Conservation (phyloP, 2,113 vertebrate species). For the Chauna torquata region DNA sequence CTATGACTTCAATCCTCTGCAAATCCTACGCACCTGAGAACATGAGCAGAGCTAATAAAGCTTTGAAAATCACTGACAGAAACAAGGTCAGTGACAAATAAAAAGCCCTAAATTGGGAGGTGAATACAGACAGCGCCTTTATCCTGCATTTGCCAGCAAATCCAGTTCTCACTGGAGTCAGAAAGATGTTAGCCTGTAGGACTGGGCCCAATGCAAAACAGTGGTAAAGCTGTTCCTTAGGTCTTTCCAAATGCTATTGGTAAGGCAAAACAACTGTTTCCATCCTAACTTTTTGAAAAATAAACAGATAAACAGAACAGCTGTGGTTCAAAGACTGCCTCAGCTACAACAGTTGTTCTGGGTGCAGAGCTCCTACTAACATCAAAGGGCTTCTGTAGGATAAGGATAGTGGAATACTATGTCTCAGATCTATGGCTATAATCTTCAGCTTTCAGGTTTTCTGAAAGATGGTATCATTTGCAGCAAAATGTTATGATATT, state of each 20-base stretch:
- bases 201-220: not conserved
- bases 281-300: not conserved
- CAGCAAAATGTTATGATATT: not conserved
- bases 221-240: not conserved
- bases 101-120: not conserved
- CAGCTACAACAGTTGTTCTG: not conserved
- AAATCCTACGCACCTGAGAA: not conserved
- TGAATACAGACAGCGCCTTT: not conserved
- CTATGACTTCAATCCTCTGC: not conserved
- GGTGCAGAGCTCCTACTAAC: not conserved
- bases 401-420: not conserved
- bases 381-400: not conserved
- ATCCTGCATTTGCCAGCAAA: not conserved
- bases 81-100: not conserved
- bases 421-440: not conserved
- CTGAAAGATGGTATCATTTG: not conserved
- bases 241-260: not conserved
- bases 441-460: not conserved
- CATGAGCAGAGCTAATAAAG: not conserved
- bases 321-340: not conserved
- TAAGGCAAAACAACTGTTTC: not conserved
- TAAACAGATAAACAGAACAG: not conserved
- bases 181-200: not conserved
- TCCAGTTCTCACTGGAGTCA: not conserved
- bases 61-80: not conserved